Conservation (phyloP, 1,140 invertebrate species). For the Saccostrea glomerata region DNA sequence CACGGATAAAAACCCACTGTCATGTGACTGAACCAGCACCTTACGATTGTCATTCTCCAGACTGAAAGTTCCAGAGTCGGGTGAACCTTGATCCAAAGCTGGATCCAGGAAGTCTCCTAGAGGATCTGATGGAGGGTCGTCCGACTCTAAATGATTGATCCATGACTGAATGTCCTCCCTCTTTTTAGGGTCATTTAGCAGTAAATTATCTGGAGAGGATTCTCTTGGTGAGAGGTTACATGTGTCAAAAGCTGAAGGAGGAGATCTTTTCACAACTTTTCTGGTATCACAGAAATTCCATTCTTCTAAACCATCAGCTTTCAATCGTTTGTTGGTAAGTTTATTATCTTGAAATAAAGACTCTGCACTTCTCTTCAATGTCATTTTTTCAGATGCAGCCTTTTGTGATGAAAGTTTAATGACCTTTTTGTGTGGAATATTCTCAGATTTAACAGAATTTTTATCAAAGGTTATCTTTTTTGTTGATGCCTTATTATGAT, state of each 20-base stretch:
- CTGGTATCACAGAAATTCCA: background rate
- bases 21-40: conserved; percentile 27
- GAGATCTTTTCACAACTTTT: conserved; percentile 37
- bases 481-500: background rate
- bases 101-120: conserved; percentile 4
- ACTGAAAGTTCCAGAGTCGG: conserved; percentile 42
- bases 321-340: background rate
- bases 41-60: conserved; percentile 37
- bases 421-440: background rate
- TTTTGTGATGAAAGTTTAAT: conserved; percentile 9
- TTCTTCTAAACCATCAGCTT: background rate
- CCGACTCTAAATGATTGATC: conserved; percentile 49
- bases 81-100: conserved; percentile 16
- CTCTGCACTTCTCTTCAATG: background rate
- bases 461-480: background rate
- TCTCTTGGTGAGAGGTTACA: conserved; percentile 12
- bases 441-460: background rate
- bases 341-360: background rate
- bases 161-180: conserved; percentile 47
- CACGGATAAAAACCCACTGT: background rate
- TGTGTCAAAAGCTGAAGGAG: conserved; percentile 8
- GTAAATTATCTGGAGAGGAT: conserved; percentile 14
- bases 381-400: background rate
- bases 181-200: conserved; percentile 49
- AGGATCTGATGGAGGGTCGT: conserved; percentile 27